Base-by-base conservation (phyloP, 2,888 invertebrate species). In the Heliconius erato region DNA sequence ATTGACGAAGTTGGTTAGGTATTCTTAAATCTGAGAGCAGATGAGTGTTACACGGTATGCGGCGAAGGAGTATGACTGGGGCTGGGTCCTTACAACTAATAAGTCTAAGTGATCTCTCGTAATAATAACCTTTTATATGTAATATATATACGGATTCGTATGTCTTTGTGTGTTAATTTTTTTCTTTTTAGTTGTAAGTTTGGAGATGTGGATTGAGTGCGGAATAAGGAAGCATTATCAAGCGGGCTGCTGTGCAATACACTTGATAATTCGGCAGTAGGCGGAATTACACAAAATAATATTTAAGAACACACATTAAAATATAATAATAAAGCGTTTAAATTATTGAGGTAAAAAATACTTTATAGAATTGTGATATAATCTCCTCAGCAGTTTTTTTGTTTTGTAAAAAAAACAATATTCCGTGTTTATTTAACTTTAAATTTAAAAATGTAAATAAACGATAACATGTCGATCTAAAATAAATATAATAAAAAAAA, bases 11-110 rank as follows among this genome's bases (percentile, higher is more conserved):
- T 72, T 49, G 3, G 83, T 74, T 84, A 85, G 88, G 88, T 89
- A 88, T 89, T 88, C 23, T 86, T 88, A 87, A 85, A 82, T 89
- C 63, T 80, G 83, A 87, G 89, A 91, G 91, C 91, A 90, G 91
- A 94, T 94, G 95, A 94, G 94, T 93, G 93, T 92, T 94, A 95
- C 95, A 94, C 91, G 90, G 93, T 92, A 91, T 92, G 93, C 91
- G 89, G 90, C 89, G 23, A 88, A 87, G 87, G 82, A 80, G 76
- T 85, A 84, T 65, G 80, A 77, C 35, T 16, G 40, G 40, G 67
- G 26, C 23, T 74, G 26, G 49, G n/a, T 65, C 28, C 28, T 71
- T 65, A 78, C 77, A 83, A 77, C 82, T 80, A 80, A 72, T 28
- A 77, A 78, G 76, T 32, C 7, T 49, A 28, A 28, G 1, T 49